Evolutionary conservation across 1,140 invertebrate genomes (phyloP).

Genomic region (Aleiodes sp.): DNA sequence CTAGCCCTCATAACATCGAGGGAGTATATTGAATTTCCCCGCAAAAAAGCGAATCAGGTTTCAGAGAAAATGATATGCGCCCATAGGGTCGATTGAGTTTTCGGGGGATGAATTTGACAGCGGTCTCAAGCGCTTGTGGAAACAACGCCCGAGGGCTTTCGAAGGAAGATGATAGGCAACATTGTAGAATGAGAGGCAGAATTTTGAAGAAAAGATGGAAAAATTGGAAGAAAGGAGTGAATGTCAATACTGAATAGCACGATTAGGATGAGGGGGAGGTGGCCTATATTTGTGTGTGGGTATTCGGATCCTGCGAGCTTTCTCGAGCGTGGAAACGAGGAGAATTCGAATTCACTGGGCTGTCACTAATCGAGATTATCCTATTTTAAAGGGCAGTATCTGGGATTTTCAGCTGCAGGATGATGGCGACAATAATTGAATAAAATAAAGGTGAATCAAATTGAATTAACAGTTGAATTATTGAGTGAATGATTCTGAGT

Average conservation of each 20-base stretch:
- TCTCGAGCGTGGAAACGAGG: slow-evolving; percentile 24
- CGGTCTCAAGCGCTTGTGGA: slow-evolving; percentile 40
- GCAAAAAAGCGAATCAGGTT: slow-evolving; percentile 54
- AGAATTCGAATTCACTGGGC: slow-evolving; percentile 42
- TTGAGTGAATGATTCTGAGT: too few relatives aligned
- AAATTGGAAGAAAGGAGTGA: slow-evolving; percentile 27
- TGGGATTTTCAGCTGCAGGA: slow-evolving; percentile 7
- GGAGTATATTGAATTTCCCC: slow-evolving; percentile 58
- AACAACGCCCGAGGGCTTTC: slow-evolving; percentile 46
- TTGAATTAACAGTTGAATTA: not conserved
- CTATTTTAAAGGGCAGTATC: slow-evolving; percentile 34
- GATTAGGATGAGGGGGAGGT: slow-evolving; percentile 1
- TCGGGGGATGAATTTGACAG: slow-evolving; percentile 18
- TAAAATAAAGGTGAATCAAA: not conserved
- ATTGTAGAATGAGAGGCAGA: too few relatives aligned
- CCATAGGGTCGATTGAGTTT: slow-evolving; percentile 37
- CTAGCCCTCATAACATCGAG: not conserved
- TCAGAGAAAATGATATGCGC: slow-evolving; percentile 51
- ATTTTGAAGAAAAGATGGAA: slow-evolving; percentile 37
- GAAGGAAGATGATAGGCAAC: slow-evolving; percentile 25
- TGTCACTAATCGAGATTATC: slow-evolving; percentile 46
- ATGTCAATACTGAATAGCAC: slow-evolving; percentile 32
- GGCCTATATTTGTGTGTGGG: slow-evolving; percentile 6
- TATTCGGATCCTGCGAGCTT: not conserved
- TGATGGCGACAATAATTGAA: slow-evolving; percentile 12